A percentile compares a stretch with the other conserved stretches of the same genome.
phyloP scores from a whole-genome alignment of 2,797 vertebrate species.

The Cynodonichthys magdalenae region DNA sequence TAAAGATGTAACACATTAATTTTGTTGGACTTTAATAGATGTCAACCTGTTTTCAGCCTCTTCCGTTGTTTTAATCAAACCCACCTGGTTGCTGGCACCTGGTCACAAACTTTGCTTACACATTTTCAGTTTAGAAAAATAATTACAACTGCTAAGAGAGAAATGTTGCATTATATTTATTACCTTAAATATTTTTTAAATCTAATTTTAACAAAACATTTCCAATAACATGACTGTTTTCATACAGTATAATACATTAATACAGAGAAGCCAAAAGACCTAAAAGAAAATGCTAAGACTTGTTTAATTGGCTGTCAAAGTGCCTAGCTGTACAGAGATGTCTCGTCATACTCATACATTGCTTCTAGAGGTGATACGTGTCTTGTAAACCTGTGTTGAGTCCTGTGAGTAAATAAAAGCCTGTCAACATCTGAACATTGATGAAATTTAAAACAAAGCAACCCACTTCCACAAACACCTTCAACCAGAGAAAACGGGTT shows the following conservation, averaged over 20 bases:
- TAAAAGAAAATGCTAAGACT: constrained; percentile 61
- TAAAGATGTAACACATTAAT: too few relatives aligned
- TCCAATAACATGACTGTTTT: constrained; percentile 55
- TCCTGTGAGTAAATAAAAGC: constrained; percentile 23
- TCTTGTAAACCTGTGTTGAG: constrained; percentile 50
- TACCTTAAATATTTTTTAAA: too few relatives aligned
- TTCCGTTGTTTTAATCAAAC: too few relatives aligned
- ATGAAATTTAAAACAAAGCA: constrained; percentile 31
- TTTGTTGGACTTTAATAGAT: too few relatives aligned
- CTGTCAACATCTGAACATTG: constrained; percentile 41
- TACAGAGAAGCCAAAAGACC: constrained; percentile 51
- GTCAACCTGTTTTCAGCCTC: too few relatives aligned
- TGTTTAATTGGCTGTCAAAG: constrained; percentile 62
- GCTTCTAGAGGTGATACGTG: constrained; percentile 45
- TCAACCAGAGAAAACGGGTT: constrained; percentile 37
- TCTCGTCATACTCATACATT: constrained; percentile 45
- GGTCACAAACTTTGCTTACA: too few relatives aligned
- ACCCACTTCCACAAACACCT: constrained; percentile 49
- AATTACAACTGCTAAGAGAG: too few relatives aligned
- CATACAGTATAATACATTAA: constrained; percentile 40
- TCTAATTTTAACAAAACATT: constrained; percentile 13
- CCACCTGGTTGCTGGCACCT: too few relatives aligned
- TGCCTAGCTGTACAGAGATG: constrained; percentile 46
- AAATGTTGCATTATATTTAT: too few relatives aligned
- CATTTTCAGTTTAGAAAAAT: too few relatives aligned